Conservation (phyloP, 2,113 vertebrate species). For the Tylochromis polylepis region DNA sequence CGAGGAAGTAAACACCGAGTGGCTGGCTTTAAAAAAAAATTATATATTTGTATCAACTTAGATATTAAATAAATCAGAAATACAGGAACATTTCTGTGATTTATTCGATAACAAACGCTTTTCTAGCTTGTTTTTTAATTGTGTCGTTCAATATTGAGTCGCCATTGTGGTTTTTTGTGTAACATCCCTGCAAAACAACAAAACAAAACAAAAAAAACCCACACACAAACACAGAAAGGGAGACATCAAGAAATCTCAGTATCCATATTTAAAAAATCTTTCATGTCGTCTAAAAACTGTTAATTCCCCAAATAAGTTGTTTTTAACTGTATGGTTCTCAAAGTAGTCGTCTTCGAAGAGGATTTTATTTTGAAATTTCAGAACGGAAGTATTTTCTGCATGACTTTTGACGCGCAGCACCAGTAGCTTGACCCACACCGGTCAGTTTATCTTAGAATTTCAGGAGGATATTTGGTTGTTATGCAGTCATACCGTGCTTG, state of each 20-base stretch:
- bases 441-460: not conserved
- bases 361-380: constrained; percentile 11
- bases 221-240: not conserved
- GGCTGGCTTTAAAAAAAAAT: too few species aligned
- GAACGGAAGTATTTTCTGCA: not conserved
- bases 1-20: constrained; percentile 50
- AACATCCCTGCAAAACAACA: not conserved
- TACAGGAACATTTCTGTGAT: not conserved
- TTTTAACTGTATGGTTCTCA: not conserved
- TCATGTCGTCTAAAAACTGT: not conserved
- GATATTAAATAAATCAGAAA: not conserved
- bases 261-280: not conserved
- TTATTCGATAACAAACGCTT: not conserved
- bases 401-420: not conserved
- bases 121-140: not conserved
- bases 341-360: not conserved
- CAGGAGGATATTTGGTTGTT: not conserved
- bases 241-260: not conserved
- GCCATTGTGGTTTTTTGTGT: not conserved
- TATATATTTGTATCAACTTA: not conserved
- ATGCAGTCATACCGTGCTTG: not conserved
- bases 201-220: not conserved
- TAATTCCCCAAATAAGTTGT: not conserved
- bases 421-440: too few species aligned
- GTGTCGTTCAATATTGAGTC: not conserved